Conservation (phyloP, 2,888 invertebrate species). For the Lacanobia oleracea region DNA sequence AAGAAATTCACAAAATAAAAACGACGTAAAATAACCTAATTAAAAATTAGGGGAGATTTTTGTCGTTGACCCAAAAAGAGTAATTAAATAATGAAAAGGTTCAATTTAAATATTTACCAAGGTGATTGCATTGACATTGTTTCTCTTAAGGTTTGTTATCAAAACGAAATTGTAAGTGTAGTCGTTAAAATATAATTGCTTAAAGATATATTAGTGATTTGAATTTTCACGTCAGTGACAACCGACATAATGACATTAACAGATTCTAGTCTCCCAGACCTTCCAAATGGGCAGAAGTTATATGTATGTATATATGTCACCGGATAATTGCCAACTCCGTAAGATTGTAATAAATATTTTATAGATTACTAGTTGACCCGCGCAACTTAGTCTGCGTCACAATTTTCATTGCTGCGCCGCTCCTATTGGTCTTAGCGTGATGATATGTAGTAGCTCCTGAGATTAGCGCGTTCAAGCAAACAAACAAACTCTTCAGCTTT, state of each 20-base stretch:
- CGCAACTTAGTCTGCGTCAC: too few species aligned
- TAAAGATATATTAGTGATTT: slow-evolving; percentile 17
- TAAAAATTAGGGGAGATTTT: slow-evolving; percentile 47
- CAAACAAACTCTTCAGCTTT: too few species aligned
- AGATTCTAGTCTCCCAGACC: not conserved
- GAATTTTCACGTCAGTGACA: slow-evolving; percentile 7
- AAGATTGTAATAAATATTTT: too few species aligned
- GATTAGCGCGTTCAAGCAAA: too few species aligned
- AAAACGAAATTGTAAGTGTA: slow-evolving; percentile 22
- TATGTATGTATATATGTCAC: too few species aligned
- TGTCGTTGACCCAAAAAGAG: slow-evolving; percentile 38
- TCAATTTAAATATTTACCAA: slow-evolving; percentile 55
- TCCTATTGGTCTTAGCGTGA: too few species aligned
- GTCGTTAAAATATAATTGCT: slow-evolving; percentile 24
- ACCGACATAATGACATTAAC: not conserved
- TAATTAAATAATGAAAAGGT: slow-evolving; percentile 53
- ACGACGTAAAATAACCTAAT: slow-evolving; percentile 40
- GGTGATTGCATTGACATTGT: slow-evolving; percentile 59
- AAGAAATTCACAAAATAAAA: slow-evolving; percentile 30
- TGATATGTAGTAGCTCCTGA: too few species aligned
- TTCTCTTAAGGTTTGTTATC: slow-evolving; percentile 46
- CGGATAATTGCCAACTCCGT: too few species aligned
- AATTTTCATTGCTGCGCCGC: too few species aligned
- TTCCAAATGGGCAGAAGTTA: not conserved
- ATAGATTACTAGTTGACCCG: too few species aligned